Conservation (phyloP, 2,113 vertebrate species). For the Gallinago undulata region DNA sequence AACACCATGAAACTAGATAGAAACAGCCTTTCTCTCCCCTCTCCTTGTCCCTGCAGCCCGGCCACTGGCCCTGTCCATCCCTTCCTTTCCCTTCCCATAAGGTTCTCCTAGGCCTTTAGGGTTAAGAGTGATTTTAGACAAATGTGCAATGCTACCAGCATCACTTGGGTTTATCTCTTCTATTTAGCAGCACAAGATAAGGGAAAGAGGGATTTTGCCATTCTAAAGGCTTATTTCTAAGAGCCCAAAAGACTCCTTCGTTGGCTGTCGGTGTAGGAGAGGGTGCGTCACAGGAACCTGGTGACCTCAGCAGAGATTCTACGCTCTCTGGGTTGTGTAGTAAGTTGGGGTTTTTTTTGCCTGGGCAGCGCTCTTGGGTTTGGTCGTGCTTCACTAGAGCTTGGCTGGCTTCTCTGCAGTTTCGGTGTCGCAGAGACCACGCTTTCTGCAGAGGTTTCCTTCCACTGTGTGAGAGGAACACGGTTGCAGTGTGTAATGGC, state of each 20-base stretch:
- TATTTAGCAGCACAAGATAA: not conserved
- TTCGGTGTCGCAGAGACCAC: not conserved
- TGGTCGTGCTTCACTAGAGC: not conserved
- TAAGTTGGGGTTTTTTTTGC: not conserved
- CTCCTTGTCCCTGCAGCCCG: not conserved
- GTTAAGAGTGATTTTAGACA: not conserved
- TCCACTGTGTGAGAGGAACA: accelerated
- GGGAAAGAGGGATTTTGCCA: not conserved
- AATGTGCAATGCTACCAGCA: not conserved
- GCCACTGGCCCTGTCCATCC: not conserved
- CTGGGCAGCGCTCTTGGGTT: not conserved
- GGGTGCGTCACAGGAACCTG: accelerated
- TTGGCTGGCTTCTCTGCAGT: not conserved
- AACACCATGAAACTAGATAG: not conserved
- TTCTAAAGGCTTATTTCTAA: not conserved
- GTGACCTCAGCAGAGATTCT: not conserved
- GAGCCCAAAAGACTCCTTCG: accelerated
- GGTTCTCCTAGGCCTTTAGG: not conserved
- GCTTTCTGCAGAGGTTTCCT: not conserved
- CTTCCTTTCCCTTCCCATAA: not conserved
- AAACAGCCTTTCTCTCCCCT: not conserved
- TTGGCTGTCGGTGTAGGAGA: not conserved
- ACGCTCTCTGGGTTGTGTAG: accelerated
- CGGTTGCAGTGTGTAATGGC: not conserved
- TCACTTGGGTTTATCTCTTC: not conserved